Percentiles rank a stretch among this genome's conserved stretches.
Conservation (phyloP, 2,888 invertebrate species). For the Ophraella communa region DNA sequence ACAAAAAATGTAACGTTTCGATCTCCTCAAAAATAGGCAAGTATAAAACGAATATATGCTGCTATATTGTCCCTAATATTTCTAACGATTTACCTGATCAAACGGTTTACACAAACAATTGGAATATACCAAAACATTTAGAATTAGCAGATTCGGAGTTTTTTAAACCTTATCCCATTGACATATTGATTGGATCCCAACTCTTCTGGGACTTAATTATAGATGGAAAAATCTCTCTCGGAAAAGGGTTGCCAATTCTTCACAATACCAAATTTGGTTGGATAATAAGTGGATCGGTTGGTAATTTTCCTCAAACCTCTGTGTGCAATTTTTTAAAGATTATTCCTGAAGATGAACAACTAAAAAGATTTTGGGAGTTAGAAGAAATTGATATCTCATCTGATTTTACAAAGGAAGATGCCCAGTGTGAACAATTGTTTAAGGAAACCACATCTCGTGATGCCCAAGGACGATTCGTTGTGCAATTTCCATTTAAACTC, state of each 20-base stretch:
- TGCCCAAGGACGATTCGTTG: too few species aligned
- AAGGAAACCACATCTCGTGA: too few species aligned
- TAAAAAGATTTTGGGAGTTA: constrained; percentile 10
- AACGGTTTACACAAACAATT: neutral
- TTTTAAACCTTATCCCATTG: neutral
- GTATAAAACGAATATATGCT: neutral
- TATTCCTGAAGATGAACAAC: neutral
- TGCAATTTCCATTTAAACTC: too few species aligned
- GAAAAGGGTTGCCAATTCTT: neutral
- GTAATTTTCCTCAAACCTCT: neutral
- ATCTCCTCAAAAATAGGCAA: neutral
- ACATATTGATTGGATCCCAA: constrained; percentile 14
- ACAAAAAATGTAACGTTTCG: neutral
- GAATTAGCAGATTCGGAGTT: constrained; percentile 21
- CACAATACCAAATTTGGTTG: neutral
- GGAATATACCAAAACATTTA: constrained; percentile 3
- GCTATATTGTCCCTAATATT: neutral
- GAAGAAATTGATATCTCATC: neutral
- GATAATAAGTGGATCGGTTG: neutral
- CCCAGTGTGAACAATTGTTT: neutral
- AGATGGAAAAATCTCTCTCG: neutral
- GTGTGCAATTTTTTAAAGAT: neutral
- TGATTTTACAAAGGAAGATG: constrained; percentile 3
- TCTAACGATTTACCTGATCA: neutral
- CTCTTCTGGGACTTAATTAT: constrained; percentile 22